phyloP scores from a whole-genome alignment of 2,113 vertebrate species.

The Grammomys dolichurus region DNA sequence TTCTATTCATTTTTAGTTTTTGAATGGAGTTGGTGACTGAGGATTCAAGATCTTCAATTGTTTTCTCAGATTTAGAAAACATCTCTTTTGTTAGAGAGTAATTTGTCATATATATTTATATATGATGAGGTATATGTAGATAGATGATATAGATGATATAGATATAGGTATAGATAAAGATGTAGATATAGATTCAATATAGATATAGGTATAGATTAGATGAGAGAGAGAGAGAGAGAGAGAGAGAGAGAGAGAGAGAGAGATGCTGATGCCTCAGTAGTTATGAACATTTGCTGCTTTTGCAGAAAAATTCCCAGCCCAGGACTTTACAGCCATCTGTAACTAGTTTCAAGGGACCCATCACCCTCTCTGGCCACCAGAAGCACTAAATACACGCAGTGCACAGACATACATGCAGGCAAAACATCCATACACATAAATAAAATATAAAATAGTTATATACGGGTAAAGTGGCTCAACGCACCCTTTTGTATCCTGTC shows the following conservation, averaged over 20 bases:
- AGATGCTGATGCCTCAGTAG: not conserved
- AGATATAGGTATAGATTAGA: no score
- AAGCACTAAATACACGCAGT: not conserved
- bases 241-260: no score
- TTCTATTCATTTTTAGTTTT: not conserved
- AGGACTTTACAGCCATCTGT: not conserved
- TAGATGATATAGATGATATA: no score
- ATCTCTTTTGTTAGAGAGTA: not conserved
- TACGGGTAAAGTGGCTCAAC: no score
- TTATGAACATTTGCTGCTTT: not conserved
- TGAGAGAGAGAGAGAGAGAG: no score
- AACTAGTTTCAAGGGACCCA: not conserved
- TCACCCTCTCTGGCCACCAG: not conserved
- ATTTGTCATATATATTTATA: not conserved
- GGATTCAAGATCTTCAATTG: not conserved
- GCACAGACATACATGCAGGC: not conserved
- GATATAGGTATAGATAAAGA: no score
- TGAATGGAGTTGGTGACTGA: no score
- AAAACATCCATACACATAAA: not conserved
- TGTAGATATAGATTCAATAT: no score
- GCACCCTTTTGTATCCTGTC: fast-evolving
- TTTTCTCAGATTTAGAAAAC: not conserved
- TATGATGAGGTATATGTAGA: not conserved
- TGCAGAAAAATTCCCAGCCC: not conserved
- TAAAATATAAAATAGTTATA: not conserved